Conservation (phyloP, 2,797 vertebrate species). For the Hylomyscus alleni region DNA sequence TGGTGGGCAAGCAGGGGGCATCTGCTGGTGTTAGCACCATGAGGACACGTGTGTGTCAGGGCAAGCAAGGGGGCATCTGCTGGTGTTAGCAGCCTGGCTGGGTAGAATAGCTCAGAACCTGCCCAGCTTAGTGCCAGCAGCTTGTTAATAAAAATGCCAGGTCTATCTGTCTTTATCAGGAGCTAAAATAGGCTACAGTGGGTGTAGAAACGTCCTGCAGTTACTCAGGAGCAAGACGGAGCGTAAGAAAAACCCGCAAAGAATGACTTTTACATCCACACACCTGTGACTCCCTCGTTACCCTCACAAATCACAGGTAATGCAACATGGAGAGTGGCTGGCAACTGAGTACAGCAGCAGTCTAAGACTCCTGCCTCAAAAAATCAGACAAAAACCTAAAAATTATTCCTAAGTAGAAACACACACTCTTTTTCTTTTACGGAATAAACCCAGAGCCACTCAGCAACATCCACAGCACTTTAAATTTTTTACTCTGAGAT, state of each 20-base stretch:
- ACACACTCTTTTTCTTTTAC: neutral
- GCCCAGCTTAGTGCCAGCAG: neutral
- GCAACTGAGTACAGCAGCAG: too few relatives aligned
- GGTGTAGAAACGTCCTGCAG: neutral
- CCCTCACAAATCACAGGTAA: constrained; percentile 50
- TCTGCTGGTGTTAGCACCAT: too few relatives aligned
- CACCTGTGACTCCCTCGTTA: constrained; percentile 17
- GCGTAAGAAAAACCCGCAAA: neutral
- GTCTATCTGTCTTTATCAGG: neutral
- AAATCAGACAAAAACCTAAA: neutral
- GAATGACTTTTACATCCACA: neutral
- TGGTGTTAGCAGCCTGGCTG: too few relatives aligned
- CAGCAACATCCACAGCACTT: neutral
- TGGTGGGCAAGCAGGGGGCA: too few relatives aligned
- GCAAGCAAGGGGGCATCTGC: too few relatives aligned
- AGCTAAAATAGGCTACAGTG: neutral
- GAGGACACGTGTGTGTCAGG: too few relatives aligned
- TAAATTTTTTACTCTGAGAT: neutral
- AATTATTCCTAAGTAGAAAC: neutral
- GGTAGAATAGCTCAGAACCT: neutral
- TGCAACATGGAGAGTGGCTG: neutral
- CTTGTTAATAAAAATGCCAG: neutral
- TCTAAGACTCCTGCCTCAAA: neutral
- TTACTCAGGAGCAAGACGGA: neutral
- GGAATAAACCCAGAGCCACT: neutral